phyloP scores from a whole-genome alignment of 2,113 vertebrate species.

The Charadrius vociferus region DNA sequence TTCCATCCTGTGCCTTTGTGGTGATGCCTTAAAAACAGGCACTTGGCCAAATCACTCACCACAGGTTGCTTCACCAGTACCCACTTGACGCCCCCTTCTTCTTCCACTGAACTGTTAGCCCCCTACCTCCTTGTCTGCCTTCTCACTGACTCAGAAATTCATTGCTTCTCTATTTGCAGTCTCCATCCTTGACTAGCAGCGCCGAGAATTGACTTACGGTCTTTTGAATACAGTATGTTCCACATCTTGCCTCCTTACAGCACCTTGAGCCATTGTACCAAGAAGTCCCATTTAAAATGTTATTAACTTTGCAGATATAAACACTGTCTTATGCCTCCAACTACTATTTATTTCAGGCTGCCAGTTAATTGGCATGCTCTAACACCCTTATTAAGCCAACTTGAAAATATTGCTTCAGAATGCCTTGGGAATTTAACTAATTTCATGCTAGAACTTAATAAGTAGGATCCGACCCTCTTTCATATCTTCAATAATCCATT shows the following conservation, averaged over 20 bases:
- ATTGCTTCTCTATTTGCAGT: slow-evolving; percentile 61
- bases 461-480: slow-evolving; percentile 74
- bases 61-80: background rate
- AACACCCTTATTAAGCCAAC: slow-evolving; percentile 70
- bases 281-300: slow-evolving; percentile 77
- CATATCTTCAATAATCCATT: slow-evolving; percentile 77
- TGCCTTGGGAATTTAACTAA: slow-evolving; percentile 77
- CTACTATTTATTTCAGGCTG: slow-evolving; percentile 75
- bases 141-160: slow-evolving; percentile 49
- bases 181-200: slow-evolving; percentile 71
- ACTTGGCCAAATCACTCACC: background rate
- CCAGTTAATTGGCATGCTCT: slow-evolving; percentile 73
- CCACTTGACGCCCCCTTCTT: background rate
- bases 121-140: background rate
- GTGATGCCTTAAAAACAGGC: background rate
- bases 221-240: slow-evolving; percentile 59
- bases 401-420: slow-evolving; percentile 78
- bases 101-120: background rate
- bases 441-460: slow-evolving; percentile 81
- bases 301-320: slow-evolving; percentile 76
- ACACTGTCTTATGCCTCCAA: slow-evolving; percentile 67
- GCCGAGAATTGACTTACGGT: slow-evolving; percentile 68
- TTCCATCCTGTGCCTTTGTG: background rate
- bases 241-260: slow-evolving; percentile 57
- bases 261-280: slow-evolving; percentile 64